Conservation (phyloP, 2,888 invertebrate species). For the Nysson spinosus region DNA sequence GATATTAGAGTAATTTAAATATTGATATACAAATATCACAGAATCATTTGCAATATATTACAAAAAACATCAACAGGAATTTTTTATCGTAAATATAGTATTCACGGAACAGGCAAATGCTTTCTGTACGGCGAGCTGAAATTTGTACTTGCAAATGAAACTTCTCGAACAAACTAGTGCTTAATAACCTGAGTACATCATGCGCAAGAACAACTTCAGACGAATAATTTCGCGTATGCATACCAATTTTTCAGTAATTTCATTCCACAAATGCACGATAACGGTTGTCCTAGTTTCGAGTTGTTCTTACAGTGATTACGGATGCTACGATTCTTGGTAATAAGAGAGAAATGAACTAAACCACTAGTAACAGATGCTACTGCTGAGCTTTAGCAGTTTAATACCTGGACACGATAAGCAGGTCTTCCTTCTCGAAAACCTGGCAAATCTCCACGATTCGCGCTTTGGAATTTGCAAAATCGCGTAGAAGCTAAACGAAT, state of each 20-base stretch:
- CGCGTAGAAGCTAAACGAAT: slow-evolving; percentile 15
- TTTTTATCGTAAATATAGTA: too few relatives aligned
- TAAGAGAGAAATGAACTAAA: slow-evolving; percentile 53
- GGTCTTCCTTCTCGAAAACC: slow-evolving; percentile 43
- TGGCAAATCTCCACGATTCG: slow-evolving; percentile 40
- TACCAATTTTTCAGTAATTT: slow-evolving; percentile 49
- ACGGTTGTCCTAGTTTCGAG: slow-evolving; percentile 44
- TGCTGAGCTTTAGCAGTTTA: slow-evolving; percentile 51
- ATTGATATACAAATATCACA: too few relatives aligned
- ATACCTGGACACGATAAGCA: slow-evolving; percentile 56
- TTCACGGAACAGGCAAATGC: too few relatives aligned
- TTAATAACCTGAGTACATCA: slow-evolving; percentile 45
- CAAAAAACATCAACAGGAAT: too few relatives aligned
- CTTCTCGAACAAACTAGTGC: slow-evolving; percentile 34
- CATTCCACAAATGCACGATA: slow-evolving; percentile 37
- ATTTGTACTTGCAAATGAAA: slow-evolving; percentile 36
- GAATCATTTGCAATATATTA: too few relatives aligned
- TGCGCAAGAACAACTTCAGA: slow-evolving; percentile 3
- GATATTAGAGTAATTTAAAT: too few relatives aligned
- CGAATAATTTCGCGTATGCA: slow-evolving; percentile 22
- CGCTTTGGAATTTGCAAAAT: slow-evolving; percentile 27
- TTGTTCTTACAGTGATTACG: slow-evolving; percentile 47
- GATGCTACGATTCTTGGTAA: slow-evolving; percentile 21
- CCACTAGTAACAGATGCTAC: slow-evolving; percentile 56
- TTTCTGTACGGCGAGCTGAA: slow-evolving; percentile 15